phyloP scores from a whole-genome alignment of 2,888 invertebrate genomes.

The Hypomecis atomaria region DNA sequence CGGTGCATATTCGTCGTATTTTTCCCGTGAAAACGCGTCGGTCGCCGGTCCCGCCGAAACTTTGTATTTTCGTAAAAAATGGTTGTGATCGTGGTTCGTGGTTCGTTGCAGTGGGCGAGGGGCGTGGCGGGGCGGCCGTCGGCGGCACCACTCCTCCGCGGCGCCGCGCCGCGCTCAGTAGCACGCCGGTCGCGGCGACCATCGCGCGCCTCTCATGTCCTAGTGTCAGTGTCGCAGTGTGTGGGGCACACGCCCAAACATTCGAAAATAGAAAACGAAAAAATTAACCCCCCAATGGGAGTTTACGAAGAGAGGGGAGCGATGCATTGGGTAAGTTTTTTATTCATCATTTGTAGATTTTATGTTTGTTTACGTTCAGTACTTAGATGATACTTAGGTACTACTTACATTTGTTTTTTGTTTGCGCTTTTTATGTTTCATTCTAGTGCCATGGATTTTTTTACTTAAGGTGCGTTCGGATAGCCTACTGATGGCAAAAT shows the following conservation, averaged over 20 bases:
- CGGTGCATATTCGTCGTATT: constrained; percentile 28
- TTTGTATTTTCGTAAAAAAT: constrained; percentile 48
- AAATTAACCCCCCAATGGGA: constrained; percentile 92
- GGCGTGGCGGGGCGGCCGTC: constrained; percentile 52
- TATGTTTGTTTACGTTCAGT: constrained; percentile 13
- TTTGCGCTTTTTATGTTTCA: too few relatives aligned
- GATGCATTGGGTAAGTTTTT: constrained; percentile 93
- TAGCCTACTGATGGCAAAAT: too few relatives aligned
- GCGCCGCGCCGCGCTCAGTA: constrained; percentile 55
- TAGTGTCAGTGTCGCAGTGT: constrained; percentile 76
- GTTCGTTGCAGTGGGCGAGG: constrained; percentile 44
- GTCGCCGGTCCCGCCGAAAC: constrained; percentile 47
- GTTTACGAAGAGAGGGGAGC: constrained; percentile 95
- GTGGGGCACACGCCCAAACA: constrained; percentile 80
- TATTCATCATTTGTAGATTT: constrained; percentile 10
- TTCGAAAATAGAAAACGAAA: constrained; percentile 82
- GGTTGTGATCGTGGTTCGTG: constrained; percentile 48
- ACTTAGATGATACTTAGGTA: background rate
- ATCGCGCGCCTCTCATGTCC: constrained; percentile 64
- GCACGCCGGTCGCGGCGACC: constrained; percentile 71
- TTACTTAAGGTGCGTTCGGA: too few relatives aligned
- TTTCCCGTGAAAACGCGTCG: constrained; percentile 39
- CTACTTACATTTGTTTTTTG: background rate
- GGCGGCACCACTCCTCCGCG: constrained; percentile 38
- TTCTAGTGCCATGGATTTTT: too few relatives aligned